A percentile compares a stretch with the other conserved stretches of the same genome.
Evolutionary conservation across 2,797 vertebrate species (phyloP).

Genomic region (Siniperca obscura): DNA sequence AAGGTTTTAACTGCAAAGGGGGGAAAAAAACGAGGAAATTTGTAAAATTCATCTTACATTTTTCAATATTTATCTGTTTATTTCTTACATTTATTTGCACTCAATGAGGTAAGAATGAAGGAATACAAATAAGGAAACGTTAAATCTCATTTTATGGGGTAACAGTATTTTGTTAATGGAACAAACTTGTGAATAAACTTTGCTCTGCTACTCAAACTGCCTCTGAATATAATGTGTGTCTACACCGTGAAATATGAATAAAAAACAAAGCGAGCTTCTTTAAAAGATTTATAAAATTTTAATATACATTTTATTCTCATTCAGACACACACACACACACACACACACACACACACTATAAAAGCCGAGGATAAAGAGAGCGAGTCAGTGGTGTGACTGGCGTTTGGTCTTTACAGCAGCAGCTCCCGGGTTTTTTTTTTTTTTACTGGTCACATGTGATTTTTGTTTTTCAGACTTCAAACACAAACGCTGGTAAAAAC

Average conservation of each 20-base stretch:
- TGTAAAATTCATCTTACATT: too few species aligned
- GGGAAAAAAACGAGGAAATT: too few species aligned
- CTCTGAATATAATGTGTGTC: not conserved
- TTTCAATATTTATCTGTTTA: not conserved
- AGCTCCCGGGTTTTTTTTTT: not conserved
- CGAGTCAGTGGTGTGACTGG: slow-evolving; percentile 23
- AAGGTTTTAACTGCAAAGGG: too few species aligned
- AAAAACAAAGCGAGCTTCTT: slow-evolving; percentile 21
- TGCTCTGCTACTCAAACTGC: not conserved
- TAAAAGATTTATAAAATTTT: slow-evolving; percentile 75
- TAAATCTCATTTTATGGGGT: not conserved
- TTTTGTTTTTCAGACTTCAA: not conserved
- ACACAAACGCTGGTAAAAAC: not conserved
- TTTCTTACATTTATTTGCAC: not conserved
- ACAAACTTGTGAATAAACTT: not conserved
- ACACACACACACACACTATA: slow-evolving; percentile 56
- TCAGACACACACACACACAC: slow-evolving; percentile 56
- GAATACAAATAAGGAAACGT: not conserved
- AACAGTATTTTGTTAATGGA: not conserved
- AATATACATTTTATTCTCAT: slow-evolving; percentile 70
- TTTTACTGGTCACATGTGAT: too few species aligned
- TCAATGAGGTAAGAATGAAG: not conserved
- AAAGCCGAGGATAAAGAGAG: slow-evolving; percentile 31
- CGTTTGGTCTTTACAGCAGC: not conserved
- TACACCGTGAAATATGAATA: not conserved